Conservation (phyloP, 2,113 vertebrate species). For the Anguilla japonica region DNA sequence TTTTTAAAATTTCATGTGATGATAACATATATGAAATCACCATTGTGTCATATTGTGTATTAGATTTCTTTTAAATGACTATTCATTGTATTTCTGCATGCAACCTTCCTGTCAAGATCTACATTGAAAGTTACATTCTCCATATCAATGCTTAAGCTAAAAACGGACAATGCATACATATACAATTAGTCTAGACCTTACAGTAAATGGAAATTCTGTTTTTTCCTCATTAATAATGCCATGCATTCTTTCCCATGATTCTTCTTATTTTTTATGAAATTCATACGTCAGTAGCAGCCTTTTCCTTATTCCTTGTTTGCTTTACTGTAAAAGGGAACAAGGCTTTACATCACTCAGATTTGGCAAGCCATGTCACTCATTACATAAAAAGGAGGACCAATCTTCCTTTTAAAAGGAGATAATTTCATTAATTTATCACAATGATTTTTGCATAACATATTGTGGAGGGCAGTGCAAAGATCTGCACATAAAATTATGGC, state of each 20-base stretch:
- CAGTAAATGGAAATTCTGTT: neutral
- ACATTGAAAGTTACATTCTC: too few relatives aligned
- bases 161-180: too few relatives aligned
- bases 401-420: slow-evolving; percentile 4
- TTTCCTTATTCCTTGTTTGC: neutral
- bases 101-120: too few relatives aligned
- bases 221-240: too few relatives aligned
- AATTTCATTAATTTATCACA: slow-evolving; percentile 33
- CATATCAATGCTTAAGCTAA: too few relatives aligned
- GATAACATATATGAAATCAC: too few relatives aligned
- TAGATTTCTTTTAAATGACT: too few relatives aligned
- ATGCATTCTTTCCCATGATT: neutral
- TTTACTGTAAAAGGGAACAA: neutral
- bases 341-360: neutral
- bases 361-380: neutral
- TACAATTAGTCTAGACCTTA: too few relatives aligned
- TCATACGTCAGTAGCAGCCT: neutral
- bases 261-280: neutral
- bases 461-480: neutral
- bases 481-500: slow-evolving; percentile 1
- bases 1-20: too few relatives aligned
- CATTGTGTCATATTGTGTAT: too few relatives aligned
- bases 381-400: neutral
- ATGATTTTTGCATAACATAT: neutral
- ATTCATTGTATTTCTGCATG: too few relatives aligned